Percentiles rank a stretch among this genome's conserved stretches.
These are phyloP conservation scores for Hystrix brachyura DNA, from an alignment of 2,113 vertebrate genomes.

Conservation along the genomic window DNA sequence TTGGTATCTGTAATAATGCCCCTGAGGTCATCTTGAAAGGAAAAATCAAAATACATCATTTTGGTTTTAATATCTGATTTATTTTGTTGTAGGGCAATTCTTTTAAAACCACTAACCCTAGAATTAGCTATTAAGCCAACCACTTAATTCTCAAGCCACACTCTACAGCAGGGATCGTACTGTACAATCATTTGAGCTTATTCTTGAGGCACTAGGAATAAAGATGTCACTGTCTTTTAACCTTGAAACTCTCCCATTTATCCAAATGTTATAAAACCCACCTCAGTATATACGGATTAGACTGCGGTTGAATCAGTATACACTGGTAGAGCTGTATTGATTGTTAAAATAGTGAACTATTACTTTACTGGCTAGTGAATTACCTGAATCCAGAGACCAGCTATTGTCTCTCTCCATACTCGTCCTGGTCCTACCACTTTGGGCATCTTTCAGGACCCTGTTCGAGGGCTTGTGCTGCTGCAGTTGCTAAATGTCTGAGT, in stretches of 20 bases:
- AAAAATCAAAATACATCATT: background rate
- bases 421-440: background rate
- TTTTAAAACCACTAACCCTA: slow-evolving; percentile 19
- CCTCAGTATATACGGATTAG: background rate
- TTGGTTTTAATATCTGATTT: background rate
- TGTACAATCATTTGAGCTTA: background rate
- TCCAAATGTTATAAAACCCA: slow-evolving; percentile 3
- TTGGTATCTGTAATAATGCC: slow-evolving; percentile 13
- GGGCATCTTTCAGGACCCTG: background rate
- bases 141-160: background rate
- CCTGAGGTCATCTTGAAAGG: slow-evolving; percentile 24
- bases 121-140: background rate
- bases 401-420: background rate
- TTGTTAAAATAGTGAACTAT: slow-evolving; percentile 19
- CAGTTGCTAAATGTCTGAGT: background rate
- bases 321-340: background rate
- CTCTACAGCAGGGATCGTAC: background rate
- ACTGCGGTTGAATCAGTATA: background rate
- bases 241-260: background rate
- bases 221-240: slow-evolving; percentile 41
- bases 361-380: background rate
- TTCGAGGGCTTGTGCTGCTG: background rate
- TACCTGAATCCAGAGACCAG: background rate
- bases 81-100: slow-evolving; percentile 56
- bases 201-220: slow-evolving; percentile 33